Evolutionary conservation across 2,888 invertebrate genomes (phyloP).

Genomic region (Leptinotarsa rubiginosa): DNA sequence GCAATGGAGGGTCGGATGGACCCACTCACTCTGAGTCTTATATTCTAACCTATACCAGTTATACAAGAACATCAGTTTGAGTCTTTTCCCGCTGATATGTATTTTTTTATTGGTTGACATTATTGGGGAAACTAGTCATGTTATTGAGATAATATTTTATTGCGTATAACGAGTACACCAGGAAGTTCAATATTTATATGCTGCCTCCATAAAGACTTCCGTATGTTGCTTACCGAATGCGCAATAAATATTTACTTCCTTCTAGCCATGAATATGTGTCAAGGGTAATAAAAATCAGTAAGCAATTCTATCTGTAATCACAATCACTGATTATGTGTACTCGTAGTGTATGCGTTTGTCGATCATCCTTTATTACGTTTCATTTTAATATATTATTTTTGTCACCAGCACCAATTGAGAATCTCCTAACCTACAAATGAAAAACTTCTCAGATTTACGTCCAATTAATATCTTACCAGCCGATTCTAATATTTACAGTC

Average conservation of each 20-base stretch:
- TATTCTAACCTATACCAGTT: not conserved
- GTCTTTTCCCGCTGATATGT: not conserved
- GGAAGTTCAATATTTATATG: constrained; percentile 10
- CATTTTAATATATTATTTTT: too few species aligned
- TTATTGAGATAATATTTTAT: constrained; percentile 11
- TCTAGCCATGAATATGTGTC: not conserved
- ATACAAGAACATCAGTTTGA: not conserved
- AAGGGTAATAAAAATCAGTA: not conserved
- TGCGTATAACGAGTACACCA: not conserved
- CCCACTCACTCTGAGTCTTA: too few species aligned
- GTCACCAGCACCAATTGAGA: too few species aligned
- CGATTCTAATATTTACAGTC: too few species aligned
- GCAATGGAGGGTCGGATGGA: too few species aligned
- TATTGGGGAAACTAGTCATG: constrained; percentile 7
- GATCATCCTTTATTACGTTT: too few species aligned
- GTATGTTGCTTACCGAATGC: not conserved
- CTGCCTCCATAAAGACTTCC: not conserved
- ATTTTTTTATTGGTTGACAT: not conserved
- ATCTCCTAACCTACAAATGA: too few species aligned
- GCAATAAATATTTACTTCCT: constrained; percentile 13
- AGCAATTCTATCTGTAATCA: too few species aligned
- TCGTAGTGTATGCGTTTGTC: too few species aligned
- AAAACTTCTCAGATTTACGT: too few species aligned
- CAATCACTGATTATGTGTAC: too few species aligned
- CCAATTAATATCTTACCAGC: too few species aligned